phyloP scores from a whole-genome alignment of 2,113 vertebrate species.

The Rhadina sibilatrix region DNA sequence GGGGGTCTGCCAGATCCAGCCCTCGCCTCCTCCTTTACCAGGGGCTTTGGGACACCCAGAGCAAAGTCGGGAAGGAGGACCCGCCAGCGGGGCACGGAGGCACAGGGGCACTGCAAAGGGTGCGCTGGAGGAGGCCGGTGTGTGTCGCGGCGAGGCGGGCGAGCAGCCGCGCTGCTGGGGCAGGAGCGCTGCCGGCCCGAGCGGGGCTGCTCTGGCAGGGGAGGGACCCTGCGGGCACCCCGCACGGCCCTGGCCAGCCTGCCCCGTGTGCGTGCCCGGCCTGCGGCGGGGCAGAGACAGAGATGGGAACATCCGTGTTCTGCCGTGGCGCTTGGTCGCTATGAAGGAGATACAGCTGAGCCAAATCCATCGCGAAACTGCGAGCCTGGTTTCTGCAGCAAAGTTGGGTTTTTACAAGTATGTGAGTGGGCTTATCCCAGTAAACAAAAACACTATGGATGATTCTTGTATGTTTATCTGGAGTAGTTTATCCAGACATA shows the following conservation, averaged over 20 bases:
- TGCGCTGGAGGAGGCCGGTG: not conserved
- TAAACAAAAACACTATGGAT: not conserved
- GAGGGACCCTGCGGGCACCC: fast-evolving
- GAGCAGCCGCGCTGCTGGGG: not conserved
- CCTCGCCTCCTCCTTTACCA: fast-evolving
- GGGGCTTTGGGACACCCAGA: not conserved
- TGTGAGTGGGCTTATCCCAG: not conserved
- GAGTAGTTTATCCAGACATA: not conserved
- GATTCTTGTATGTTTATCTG: not conserved
- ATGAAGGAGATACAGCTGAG: fast-evolving
- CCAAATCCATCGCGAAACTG: not conserved
- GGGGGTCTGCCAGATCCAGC: fast-evolving
- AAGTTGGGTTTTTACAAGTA: not conserved
- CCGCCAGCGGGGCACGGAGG: not conserved
- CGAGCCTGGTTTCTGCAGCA: not conserved
- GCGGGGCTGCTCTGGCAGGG: fast-evolving
- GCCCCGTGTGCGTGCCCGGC: fast-evolving
- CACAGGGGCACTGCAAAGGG: not conserved
- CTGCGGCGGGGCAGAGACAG: fast-evolving
- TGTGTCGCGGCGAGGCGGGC: not conserved
- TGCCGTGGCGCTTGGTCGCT: fast-evolving
- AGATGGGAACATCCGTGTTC: fast-evolving
- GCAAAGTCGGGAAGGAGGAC: not conserved
- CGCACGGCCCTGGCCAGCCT: not conserved
- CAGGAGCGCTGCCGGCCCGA: not conserved